These are phyloP conservation scores for Campoplex capitator DNA, from an alignment of 2,888 invertebrate genomes.

Conservation along the genomic window DNA sequence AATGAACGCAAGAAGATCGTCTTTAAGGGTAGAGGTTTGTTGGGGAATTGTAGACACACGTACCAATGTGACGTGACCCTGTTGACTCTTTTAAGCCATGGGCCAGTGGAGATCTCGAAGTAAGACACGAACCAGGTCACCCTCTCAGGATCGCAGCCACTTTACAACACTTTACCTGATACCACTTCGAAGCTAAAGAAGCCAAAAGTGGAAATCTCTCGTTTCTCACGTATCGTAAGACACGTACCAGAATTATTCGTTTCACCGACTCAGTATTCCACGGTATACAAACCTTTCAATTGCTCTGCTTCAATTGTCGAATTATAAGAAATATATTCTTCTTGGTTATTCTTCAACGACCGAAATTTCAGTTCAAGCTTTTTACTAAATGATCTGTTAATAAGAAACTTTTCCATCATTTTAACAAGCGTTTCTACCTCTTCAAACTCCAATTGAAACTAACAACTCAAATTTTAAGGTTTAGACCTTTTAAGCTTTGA, in stretches of 20 bases:
- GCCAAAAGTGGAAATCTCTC: conserved; percentile 58
- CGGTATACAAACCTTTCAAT: background rate
- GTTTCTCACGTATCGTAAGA: conserved; percentile 34
- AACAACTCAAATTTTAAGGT: too few species aligned
- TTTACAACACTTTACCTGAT: conserved; percentile 64
- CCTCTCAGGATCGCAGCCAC: conserved; percentile 58
- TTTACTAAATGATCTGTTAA: too few species aligned
- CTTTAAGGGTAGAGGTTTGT: conserved; percentile 9
- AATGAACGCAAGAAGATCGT: background rate
- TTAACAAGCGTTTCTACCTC: too few species aligned
- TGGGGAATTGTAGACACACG: conserved; percentile 5
- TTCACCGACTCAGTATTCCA: conserved; percentile 3
- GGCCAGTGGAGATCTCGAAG: conserved; percentile 24
- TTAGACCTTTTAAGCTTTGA: too few species aligned
- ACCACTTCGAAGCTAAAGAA: conserved; percentile 31
- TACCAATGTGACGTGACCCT: conserved; percentile 10
- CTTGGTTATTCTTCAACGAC: too few species aligned
- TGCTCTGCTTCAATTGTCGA: background rate
- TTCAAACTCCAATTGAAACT: too few species aligned
- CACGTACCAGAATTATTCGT: background rate
- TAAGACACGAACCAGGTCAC: conserved; percentile 64
- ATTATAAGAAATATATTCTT: background rate
- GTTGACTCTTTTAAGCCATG: conserved; percentile 47
- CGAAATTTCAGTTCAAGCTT: too few species aligned
- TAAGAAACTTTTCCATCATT: too few species aligned